Evolutionary conservation across 37 sponge, comb jelly and placozoan genomes (phyloP).

Genomic region (Beroe forskalii): DNA sequence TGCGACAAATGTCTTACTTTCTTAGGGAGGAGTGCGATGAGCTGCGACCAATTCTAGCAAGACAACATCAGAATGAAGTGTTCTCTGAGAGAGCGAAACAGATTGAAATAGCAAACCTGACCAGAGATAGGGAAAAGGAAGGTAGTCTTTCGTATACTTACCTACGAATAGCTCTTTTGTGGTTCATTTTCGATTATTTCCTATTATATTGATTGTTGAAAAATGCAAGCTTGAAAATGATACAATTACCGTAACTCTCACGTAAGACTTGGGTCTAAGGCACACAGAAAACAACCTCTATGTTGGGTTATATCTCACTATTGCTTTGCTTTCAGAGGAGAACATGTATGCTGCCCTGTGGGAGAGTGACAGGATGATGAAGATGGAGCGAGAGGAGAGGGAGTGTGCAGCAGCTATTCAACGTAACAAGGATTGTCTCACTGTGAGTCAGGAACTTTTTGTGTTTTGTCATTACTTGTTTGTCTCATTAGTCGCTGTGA

Average conservation of each 20-base stretch:
- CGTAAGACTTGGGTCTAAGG: too few relatives aligned
- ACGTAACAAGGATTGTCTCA: conserved; percentile 75
- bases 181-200: neutral
- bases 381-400: conserved; percentile 90
- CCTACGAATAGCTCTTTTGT: neutral
- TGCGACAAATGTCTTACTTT: too few relatives aligned
- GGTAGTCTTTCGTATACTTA: conserved; percentile 70
- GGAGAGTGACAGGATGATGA: conserved; percentile 83
- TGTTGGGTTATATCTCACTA: too few relatives aligned
- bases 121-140: conserved; percentile 69
- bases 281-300: too few relatives aligned
- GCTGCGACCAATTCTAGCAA: conserved; percentile 75
- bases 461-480: neutral
- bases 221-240: too few relatives aligned
- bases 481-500: neutral
- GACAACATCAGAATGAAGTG: conserved; percentile 77
- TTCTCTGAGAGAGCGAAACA: conserved; percentile 83
- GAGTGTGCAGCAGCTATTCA: conserved; percentile 84
- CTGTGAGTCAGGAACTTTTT: conserved; percentile 68
- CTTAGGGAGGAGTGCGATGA: conserved; percentile 87
- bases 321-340: conserved; percentile 86
- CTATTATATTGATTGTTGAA: too few relatives aligned
- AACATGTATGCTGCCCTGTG: conserved; percentile 88
- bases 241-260: too few relatives aligned
- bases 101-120: conserved; percentile 75